Conservation (phyloP, 2,113 vertebrate genomes). For the Pangasianodon hypophthalmus region DNA sequence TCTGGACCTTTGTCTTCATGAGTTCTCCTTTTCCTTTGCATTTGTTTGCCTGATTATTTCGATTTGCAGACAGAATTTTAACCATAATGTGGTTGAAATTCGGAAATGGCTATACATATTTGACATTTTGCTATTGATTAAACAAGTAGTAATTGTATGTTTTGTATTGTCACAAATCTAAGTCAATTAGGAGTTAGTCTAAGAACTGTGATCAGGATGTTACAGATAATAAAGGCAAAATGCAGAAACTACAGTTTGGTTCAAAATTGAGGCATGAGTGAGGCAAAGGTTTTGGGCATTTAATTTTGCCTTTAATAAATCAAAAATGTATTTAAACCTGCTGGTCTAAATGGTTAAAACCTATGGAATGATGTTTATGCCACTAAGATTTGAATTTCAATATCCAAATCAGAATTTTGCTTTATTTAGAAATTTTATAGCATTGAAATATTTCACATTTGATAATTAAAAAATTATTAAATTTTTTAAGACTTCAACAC, state of each 20-base stretch:
- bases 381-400: neutral
- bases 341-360: neutral
- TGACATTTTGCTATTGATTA: conserved; percentile 58
- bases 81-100: conserved; percentile 75
- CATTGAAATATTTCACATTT: neutral
- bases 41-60: conserved; percentile 72
- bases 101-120: conserved; percentile 69
- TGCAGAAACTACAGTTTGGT: neutral
- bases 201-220: neutral
- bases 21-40: conserved; percentile 71
- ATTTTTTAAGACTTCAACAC: neutral
- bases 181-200: neutral
- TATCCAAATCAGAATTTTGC: neutral
- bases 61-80: conserved; percentile 78
- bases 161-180: neutral
- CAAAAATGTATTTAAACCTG: neutral
- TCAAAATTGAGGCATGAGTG: neutral
- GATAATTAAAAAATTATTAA: neutral
- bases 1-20: conserved; percentile 76
- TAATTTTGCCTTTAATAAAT: neutral
- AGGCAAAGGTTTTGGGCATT: neutral
- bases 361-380: neutral
- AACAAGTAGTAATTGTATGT: neutral
- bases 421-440: neutral
- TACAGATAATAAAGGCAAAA: neutral